Percentiles rank a stretch among this genome's conserved stretches.
phyloP scores from a whole-genome alignment of 1,140 invertebrate genomes.

The Asbolus verrucosus region DNA sequence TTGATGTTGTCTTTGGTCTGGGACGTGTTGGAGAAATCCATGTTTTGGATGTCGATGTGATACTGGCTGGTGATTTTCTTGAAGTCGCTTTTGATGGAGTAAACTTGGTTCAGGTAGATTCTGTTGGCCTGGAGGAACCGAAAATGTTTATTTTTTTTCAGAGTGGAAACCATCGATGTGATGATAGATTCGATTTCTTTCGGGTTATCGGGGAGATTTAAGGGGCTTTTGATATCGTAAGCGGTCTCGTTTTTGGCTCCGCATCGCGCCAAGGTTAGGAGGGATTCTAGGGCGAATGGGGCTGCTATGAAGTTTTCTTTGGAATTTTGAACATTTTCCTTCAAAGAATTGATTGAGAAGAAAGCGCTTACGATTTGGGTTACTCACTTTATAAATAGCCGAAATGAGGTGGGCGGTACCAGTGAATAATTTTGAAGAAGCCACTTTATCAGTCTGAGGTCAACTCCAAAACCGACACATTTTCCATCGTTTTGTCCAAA shows the following conservation, averaged over 20 bases:
- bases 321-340: no score
- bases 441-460: no score
- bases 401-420: no score
- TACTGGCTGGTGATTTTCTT: constrained; percentile 67
- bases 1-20: constrained; percentile 72
- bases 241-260: constrained; percentile 70
- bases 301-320: constrained; percentile 64
- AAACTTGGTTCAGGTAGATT: constrained; percentile 67
- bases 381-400: no score
- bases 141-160: neutral
- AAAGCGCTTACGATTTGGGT: no score
- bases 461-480: no score
- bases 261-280: constrained; percentile 63
- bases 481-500: no score
- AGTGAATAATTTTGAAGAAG: no score
- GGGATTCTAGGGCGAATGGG: constrained; percentile 64
- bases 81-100: constrained; percentile 54
- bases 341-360: no score
- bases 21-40: constrained; percentile 68
- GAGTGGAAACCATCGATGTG: neutral
- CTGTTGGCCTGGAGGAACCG: constrained; percentile 41
- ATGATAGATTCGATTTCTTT: constrained; percentile 27
- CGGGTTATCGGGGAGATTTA: constrained; percentile 48
- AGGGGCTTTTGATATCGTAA: constrained; percentile 65
- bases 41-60: constrained; percentile 66